Evolutionary conservation across 2,113 vertebrate genomes (phyloP).

Genomic region (Oreotragus oreotragus): DNA sequence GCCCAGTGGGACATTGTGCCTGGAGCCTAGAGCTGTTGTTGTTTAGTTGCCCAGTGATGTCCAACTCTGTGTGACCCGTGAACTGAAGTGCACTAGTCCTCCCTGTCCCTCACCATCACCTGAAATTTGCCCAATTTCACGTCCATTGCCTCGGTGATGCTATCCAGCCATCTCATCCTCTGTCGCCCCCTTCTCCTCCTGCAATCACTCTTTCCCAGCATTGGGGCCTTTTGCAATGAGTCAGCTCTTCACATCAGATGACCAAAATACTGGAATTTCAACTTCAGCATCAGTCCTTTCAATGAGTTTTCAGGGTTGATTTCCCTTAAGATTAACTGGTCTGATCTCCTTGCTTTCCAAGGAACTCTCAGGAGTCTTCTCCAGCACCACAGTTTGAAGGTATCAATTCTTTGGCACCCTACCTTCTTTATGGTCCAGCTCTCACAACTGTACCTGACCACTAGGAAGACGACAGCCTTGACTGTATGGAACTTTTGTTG

Average conservation of each 20-base stretch:
- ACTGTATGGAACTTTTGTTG: not conserved
- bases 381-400: not conserved
- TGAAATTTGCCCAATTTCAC: not conserved
- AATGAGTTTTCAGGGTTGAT: not conserved
- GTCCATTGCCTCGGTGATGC: not conserved
- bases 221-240: not conserved
- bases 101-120: not conserved
- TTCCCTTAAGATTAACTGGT: not conserved
- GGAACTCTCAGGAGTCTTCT: not conserved
- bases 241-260: not conserved
- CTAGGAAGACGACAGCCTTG: not conserved
- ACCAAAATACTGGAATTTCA: not conserved
- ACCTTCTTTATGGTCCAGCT: not conserved
- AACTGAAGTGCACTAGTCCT: fast-evolving
- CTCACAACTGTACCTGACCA: not conserved
- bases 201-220: not conserved
- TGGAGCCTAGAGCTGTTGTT: not conserved
- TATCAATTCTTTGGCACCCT: not conserved
- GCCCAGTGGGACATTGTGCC: not conserved
- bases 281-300: not conserved
- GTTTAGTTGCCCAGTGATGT: not conserved
- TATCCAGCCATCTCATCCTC: not conserved
- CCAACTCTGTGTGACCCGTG: not conserved
- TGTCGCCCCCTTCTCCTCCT: not conserved
- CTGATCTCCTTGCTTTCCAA: not conserved